Base-by-base conservation (phyloP, 2,797 vertebrate species). In the Macropodus opercularis region DNA sequence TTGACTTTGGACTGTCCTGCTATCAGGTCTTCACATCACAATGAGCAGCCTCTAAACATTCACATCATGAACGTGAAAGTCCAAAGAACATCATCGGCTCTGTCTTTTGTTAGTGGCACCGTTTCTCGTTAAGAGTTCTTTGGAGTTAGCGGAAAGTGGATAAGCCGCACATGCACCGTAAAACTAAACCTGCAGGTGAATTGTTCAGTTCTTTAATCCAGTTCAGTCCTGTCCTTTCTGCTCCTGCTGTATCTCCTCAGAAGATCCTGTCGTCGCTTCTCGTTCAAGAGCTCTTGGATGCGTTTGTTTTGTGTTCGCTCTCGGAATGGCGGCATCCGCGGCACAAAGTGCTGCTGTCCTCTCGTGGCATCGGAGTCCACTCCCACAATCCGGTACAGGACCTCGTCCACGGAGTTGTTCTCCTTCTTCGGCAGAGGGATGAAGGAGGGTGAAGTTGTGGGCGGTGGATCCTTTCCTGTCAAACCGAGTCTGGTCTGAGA, bases 251-350 rank as follows among this genome's bases (percentile, higher is more conserved):
- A n/a, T 50, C 61, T 72, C 70, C 43, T 84, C 43, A 81, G 38
- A 14, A 84, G 53, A 19, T 86, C 92, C 76, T 72, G 91, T 46
- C 84, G 93, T 6, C 92, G 89, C 74, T 93, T 96, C 77, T 96
- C 95, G 1, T 94, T 94, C 24, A 99, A 92, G 63, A 99, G 92
- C 89, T 97, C 90, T 69, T 98, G 96, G 84, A 99, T 98, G 55
- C 96, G 91, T 86, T 93, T 94, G 91, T 98, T 98, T 72, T 93
- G 95, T 3, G 95, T 98, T 89, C 90, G 94, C 87, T 98, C 96
- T 0, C 90, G 90, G 0, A 87, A 82, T 11, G 80, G 84, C 0
- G 82, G 85, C 73, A 90, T 92, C 72, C 83, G 91, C 3, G 91
- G 88, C 42, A 94, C 93, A 79, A 95, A 89, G 78, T 93, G 94